phyloP scores from a whole-genome alignment of 2,797 vertebrate species.

The Halcyon leucocephala region DNA sequence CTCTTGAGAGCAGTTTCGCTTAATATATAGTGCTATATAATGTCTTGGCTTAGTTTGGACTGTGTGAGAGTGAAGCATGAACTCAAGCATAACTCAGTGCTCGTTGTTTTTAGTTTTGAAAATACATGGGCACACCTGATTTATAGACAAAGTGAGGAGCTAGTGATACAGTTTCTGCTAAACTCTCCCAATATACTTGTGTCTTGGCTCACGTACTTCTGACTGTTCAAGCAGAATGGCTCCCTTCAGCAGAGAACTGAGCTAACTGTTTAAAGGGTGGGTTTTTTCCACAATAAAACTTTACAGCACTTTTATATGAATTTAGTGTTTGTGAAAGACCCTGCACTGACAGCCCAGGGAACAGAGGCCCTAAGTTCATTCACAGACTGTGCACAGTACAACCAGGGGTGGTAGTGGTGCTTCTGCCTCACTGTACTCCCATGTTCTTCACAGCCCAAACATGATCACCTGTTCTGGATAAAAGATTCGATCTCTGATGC shows the following conservation, averaged over 20 bases:
- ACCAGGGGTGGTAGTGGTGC: not conserved
- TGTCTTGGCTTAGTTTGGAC: not conserved
- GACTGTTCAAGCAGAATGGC: slow-evolving; percentile 15
- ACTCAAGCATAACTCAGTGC: not conserved
- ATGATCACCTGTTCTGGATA: not conserved
- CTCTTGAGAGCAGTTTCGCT: slow-evolving; percentile 24
- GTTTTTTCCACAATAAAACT: slow-evolving; percentile 60
- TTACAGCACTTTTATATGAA: not conserved
- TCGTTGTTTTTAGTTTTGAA: not conserved
- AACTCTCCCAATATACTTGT: not conserved
- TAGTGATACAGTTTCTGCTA: not conserved
- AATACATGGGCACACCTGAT: not conserved
- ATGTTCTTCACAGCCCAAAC: not conserved
- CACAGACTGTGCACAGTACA: not conserved
- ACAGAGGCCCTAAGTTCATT: not conserved
- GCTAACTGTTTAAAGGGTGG: slow-evolving; percentile 21
- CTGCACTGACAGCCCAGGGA: not conserved
- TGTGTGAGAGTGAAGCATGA: not conserved
- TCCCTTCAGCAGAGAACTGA: not conserved
- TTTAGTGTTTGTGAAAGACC: slow-evolving; percentile 12
- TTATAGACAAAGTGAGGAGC: not conserved
- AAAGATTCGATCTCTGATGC: not conserved
- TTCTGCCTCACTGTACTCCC: not conserved
- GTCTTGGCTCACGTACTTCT: not conserved
- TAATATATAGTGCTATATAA: not conserved